Evolutionary conservation across 2,888 invertebrate species (phyloP), one percentile per base, ranked within the genome.

Genomic region (Ctenicera cuprea): DNA sequence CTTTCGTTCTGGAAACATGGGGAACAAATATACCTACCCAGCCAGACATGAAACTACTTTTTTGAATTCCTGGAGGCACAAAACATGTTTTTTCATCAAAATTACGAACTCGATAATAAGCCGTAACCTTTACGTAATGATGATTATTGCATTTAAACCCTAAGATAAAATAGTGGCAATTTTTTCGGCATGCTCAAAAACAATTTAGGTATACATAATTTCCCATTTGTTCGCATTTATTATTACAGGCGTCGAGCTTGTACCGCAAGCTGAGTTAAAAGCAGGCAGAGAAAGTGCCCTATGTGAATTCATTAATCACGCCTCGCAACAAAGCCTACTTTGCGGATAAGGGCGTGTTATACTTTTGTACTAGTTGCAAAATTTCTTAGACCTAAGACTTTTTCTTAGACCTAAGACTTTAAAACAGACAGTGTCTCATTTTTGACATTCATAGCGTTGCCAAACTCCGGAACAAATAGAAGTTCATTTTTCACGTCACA

Each of bases 401-500:
- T n/a, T 30, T 26, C 30, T 16, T 45, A 14, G 18, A 45, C 8
- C 30, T 7, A 50, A 26, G 30, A 14, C 12, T 54, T 5, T n/a
- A 54, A 30, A 54, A 22, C 14, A 54, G 30, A 3, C 54, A 7
- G 3, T 33, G 12, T 54, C 54, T 54, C n/a, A 8, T 54, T 54
- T n/a, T 14, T 54, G n/a, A 30, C 54, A 30, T 30, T 26, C 33
- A 54, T 54, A 22, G 14, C 7, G n/a, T 4, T 54, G 26, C 30
- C 54, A 54, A 54, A n/a, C 33, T 11, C 5, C 14, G 14, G 30
- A 22, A 54, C 30, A 54, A 54, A 54, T 54, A 54, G 26, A 54
- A 54, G n/a, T 54, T 54, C 54, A 54, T 54, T 54, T 54, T 54
- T 54, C 54, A 54, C 14, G 30, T 54, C 54, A 54, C 54, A 54